Percentiles rank a stretch among this genome's conserved stretches.
These are phyloP conservation scores for Clarias magur DNA, from an alignment of 2,113 vertebrate species.

Conservation along the genomic window DNA sequence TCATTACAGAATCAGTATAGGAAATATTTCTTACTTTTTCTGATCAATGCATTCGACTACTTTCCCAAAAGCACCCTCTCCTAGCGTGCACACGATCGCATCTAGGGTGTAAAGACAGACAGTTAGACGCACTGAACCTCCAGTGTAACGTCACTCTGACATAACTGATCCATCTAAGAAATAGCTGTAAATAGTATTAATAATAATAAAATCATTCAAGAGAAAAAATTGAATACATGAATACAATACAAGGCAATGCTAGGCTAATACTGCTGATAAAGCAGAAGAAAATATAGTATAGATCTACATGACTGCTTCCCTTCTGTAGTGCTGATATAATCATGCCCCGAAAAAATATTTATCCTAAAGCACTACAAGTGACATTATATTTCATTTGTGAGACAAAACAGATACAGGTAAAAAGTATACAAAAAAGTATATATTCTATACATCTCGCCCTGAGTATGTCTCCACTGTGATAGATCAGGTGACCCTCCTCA, in stretches of 20 bases:
- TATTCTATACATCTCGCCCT: conserved; percentile 95
- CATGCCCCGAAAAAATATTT: conserved; percentile 42
- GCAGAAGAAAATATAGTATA: conserved; percentile 3
- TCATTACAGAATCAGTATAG: not conserved
- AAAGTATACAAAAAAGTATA: conserved; percentile 81
- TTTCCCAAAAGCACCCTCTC: conserved; percentile 98
- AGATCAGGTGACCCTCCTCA: conserved; percentile 98
- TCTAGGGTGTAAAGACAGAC: conserved; percentile 82
- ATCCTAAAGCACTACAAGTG: conserved; percentile 40
- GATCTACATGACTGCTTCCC: conserved; percentile 27
- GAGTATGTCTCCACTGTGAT: conserved; percentile 97
- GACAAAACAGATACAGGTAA: conserved; percentile 63
- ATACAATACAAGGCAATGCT: conserved; percentile 29
- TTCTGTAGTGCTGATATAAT: conserved; percentile 43
- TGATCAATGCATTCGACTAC: conserved; percentile 97
- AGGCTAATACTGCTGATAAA: conserved; percentile 32
- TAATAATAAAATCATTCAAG: conserved; percentile 7
- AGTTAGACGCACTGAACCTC: conserved; percentile 61
- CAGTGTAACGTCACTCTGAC: not conserved
- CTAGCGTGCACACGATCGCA: conserved; percentile 95
- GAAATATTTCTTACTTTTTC: conserved; percentile 70
- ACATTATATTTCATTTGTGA: conserved; percentile 22
- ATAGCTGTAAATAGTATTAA: conserved; percentile 22
- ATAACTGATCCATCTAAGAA: conserved; percentile 30
- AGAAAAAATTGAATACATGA: conserved; percentile 41